These are phyloP conservation scores for Nipponia nippon DNA, from an alignment of 2,113 vertebrate genomes.

Conservation along the genomic window DNA sequence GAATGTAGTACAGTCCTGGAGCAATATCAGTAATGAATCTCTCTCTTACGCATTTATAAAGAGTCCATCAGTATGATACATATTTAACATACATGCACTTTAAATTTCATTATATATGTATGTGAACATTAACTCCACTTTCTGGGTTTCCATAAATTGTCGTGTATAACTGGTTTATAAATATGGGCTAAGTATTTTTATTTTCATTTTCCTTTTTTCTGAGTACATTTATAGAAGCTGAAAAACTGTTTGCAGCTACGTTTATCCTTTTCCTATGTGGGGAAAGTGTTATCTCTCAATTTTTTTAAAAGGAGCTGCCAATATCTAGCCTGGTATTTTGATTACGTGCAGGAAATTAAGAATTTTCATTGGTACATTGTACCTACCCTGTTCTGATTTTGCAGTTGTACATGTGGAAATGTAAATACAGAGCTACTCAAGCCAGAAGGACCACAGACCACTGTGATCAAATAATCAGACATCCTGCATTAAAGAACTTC, in stretches of 20 bases:
- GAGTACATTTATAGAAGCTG: background rate
- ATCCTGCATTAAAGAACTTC: background rate
- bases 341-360: background rate
- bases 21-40: constrained; percentile 51
- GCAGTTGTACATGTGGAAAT: background rate
- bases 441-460: background rate
- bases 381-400: background rate
- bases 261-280: background rate
- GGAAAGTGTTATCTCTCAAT: background rate
- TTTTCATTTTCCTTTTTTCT: background rate
- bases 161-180: background rate
- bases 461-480: background rate
- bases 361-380: background rate
- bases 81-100: constrained; percentile 52
- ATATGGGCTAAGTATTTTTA: background rate
- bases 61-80: constrained; percentile 2
- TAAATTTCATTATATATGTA: constrained; percentile 34
- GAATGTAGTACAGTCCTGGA: background rate
- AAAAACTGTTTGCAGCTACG: background rate
- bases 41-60: constrained; percentile 17
- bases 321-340: background rate
- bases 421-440: background rate
- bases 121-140: constrained; percentile 4
- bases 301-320: background rate
- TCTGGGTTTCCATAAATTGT: background rate